phyloP scores from a whole-genome alignment of 2,888 invertebrate species.

The Sceliomorpha sp. region DNA sequence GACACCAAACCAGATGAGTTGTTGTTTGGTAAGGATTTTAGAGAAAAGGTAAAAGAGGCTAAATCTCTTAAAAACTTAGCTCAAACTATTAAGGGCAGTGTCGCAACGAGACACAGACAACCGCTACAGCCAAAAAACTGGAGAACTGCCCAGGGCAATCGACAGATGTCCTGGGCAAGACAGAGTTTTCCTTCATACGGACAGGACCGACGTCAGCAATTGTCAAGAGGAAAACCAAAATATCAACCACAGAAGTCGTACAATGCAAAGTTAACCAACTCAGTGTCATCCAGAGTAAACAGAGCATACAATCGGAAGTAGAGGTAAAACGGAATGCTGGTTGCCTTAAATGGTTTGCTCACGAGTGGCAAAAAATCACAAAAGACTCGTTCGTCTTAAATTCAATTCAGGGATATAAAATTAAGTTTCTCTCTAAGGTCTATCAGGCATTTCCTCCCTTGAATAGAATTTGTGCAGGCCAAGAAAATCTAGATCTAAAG shows the following conservation, averaged over 20 bases:
- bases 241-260: background rate
- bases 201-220: background rate
- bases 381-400: conserved; percentile 12
- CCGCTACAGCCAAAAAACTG: conserved; percentile 17
- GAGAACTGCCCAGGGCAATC: conserved; percentile 6
- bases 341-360: conserved; percentile 11
- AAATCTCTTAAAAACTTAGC: conserved; percentile 1
- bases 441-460: conserved; percentile 2
- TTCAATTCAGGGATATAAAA: conserved; percentile 11
- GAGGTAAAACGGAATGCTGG: conserved; percentile 17
- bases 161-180: background rate
- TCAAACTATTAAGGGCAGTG: conserved; percentile 2
- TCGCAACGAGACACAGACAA: background rate
- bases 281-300: background rate
- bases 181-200: background rate
- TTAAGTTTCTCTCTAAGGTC: background rate
- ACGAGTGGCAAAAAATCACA: conserved; percentile 17
- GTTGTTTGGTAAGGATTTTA: conserved; percentile 4
- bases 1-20: conserved; percentile 10
- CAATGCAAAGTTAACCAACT: background rate
- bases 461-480: background rate
- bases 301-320: background rate
- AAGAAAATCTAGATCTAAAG: conserved; percentile 3
- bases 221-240: background rate
- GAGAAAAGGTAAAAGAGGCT: conserved; percentile 16